Evolutionary conservation across 53 echinoderm and acorn worm species (phyloP).

Genomic region (Arbacia lixula): DNA sequence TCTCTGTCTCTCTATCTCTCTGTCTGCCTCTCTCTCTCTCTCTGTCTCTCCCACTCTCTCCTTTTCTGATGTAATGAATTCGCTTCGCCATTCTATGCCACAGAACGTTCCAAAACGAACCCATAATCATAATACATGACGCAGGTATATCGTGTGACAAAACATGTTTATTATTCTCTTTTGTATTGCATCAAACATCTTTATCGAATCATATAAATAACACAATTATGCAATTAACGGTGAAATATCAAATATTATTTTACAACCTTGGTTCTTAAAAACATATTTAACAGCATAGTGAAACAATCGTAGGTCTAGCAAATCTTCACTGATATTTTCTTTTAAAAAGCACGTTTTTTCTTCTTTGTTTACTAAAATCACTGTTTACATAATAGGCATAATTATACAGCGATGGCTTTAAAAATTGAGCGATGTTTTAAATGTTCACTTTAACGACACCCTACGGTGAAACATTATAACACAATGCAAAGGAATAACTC

Average conservation of each 20-base stretch:
- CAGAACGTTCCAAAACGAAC: no score
- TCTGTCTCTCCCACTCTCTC: no score
- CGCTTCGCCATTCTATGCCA: no score
- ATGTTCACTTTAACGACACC: neutral
- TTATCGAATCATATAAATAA: slow-evolving; percentile 33
- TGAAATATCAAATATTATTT: slow-evolving; percentile 39
- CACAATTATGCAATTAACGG: slow-evolving; percentile 32
- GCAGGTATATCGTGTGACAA: neutral
- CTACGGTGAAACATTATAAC: no score
- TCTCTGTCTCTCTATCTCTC: no score
- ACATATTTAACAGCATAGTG: slow-evolving; percentile 9
- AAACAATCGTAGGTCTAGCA: neutral
- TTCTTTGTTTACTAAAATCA: no score
- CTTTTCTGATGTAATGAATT: no score
- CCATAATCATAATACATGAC: neutral
- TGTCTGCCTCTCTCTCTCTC: no score
- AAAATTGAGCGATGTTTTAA: neutral
- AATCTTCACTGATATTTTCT: neutral
- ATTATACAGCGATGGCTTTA: no score
- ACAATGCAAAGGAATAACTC: no score
- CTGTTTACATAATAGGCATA: no score
- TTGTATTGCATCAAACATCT: slow-evolving; percentile 44
- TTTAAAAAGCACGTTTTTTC: no score
- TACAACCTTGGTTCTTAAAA: slow-evolving; percentile 18
- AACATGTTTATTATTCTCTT: slow-evolving; percentile 29